phyloP scores from a whole-genome alignment of 2,888 invertebrate genomes.

The Chironomus tentans region DNA sequence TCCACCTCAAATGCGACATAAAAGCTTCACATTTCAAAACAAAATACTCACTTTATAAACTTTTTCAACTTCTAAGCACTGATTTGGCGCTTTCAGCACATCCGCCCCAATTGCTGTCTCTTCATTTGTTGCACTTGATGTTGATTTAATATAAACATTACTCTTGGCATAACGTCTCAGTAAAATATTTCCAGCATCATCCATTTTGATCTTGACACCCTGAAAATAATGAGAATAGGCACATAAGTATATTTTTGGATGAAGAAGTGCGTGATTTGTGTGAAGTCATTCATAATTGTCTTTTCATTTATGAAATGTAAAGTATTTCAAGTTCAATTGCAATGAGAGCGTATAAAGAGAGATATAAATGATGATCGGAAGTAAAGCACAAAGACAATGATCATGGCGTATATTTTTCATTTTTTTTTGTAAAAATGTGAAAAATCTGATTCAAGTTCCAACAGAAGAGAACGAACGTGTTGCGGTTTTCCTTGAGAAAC shows the following conservation, averaged over 20 bases:
- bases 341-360: not conserved
- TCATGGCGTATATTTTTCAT: not conserved
- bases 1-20: not conserved
- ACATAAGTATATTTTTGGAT: not conserved
- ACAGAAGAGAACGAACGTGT: not conserved
- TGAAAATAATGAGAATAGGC: conserved; percentile 36
- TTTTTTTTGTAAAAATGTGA: too few relatives aligned
- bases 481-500: not conserved
- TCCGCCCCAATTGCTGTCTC: conserved; percentile 88
- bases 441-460: too few relatives aligned
- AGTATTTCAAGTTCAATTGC: not conserved
- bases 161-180: conserved; percentile 88
- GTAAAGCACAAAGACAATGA: not conserved
- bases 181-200: conserved; percentile 88
- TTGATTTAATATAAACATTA: conserved; percentile 84
- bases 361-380: not conserved
- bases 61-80: conserved; percentile 81
- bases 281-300: not conserved
- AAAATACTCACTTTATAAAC: conserved; percentile 70
- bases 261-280: not conserved
- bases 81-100: conserved; percentile 77
- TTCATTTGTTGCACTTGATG: conserved; percentile 56
- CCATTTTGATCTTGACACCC: conserved; percentile 95
- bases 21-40: too few relatives aligned
- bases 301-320: not conserved